Evolutionary conservation across 1,140 invertebrate genomes (phyloP), one percentile per base, ranked within the genome.

Genomic region (Anastrepha ludens): DNA sequence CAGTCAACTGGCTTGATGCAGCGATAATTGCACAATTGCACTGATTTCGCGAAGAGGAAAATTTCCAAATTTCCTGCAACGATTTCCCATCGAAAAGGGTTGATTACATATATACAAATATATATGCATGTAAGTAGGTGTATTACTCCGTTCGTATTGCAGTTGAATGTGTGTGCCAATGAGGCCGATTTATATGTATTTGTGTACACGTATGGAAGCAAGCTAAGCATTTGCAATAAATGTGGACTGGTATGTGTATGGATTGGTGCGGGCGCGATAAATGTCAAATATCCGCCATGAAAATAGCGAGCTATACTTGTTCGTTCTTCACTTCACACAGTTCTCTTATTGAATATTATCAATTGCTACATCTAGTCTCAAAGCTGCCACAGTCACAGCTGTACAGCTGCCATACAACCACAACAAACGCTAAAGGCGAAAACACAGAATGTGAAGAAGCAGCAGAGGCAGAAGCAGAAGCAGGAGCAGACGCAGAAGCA

Each of bases 1-100:
- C 50, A 55, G 47, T 81, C 47, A 55, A 39, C 47, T 55, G 20
- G 74, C 74, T 81, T 81, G 74, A 55, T 81, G 74, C 74, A 55
- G 55, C 17, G n/a, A 55, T 81, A 81, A 81, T 81, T 81, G 74
- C 74, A 81, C 74, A 81, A 81, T 55, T 81, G 74, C 74, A 81
- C 74, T 81, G 20, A 81, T 20, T 81, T 55, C 15, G 17, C n/a
- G 74, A 81, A 81, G 74, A 55, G 47, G 74, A 81, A 81, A 81
- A 81, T 81, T 81, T 81, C 74, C 74, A 55, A 81, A 81, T 81
- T 20, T 81, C 74, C 74, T 81, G 47, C 47, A 81, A 81, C 20
- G 74, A 81, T 81, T 81, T 81, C 47, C 47, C 74, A 81, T 58
- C 74, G 74, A 50, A 81, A 81, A 55, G 74, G 74, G 74, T 81